Conservation (phyloP, 1,140 invertebrate genomes). For the Brachionus koreanus region DNA sequence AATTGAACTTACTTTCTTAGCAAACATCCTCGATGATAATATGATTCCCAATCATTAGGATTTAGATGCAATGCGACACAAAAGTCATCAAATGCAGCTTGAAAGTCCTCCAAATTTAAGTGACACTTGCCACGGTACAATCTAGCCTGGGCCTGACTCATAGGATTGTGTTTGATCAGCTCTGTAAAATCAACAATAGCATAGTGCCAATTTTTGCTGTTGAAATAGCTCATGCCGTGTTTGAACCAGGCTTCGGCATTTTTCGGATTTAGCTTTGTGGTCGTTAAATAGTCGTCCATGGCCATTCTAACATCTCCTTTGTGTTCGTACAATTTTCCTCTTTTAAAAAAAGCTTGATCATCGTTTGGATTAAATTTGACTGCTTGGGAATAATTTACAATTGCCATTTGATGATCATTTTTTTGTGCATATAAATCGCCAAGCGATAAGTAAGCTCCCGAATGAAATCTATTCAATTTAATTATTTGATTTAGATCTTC, state of each 20-base stretch:
- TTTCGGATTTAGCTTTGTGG: conserved; percentile 52
- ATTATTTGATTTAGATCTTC: conserved; percentile 56
- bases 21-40: conserved; percentile 47
- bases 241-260: conserved; percentile 56
- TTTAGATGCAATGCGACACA: conserved; percentile 48
- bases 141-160: conserved; percentile 50
- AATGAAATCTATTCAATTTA: conserved; percentile 54
- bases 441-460: conserved; percentile 55
- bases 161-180: conserved; percentile 52
- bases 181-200: conserved; percentile 57
- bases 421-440: conserved; percentile 53
- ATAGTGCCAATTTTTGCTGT: conserved; percentile 54
- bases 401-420: conserved; percentile 54
- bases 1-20: conserved; percentile 47
- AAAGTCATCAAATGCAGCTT: conserved; percentile 52
- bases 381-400: conserved; percentile 56
- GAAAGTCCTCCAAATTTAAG: conserved; percentile 52
- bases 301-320: conserved; percentile 54
- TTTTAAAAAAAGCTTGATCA: conserved; percentile 54
- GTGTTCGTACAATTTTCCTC: conserved; percentile 57
- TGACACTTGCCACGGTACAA: conserved; percentile 52
- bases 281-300: conserved; percentile 54
- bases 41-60: conserved; percentile 46
- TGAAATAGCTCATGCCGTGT: conserved; percentile 57
- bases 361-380: conserved; percentile 55